These are phyloP conservation scores for Ispidina lecontei DNA, from an alignment of 2,797 vertebrate species.

Conservation along the genomic window DNA sequence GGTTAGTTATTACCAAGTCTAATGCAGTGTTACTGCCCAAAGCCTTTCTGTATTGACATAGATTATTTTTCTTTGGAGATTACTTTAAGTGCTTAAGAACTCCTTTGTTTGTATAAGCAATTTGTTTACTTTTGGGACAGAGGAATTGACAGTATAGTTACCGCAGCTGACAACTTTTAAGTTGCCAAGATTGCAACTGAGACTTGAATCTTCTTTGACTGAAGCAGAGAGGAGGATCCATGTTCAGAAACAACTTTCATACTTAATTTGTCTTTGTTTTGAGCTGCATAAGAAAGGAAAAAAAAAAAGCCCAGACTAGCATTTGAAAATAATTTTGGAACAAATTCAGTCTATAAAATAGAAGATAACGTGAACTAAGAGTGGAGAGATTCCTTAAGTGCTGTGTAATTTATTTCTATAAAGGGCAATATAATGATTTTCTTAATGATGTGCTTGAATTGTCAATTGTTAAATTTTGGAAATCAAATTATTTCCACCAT, in stretches of 20 bases:
- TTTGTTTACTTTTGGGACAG: background rate
- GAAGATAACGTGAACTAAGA: background rate
- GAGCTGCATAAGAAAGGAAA: background rate
- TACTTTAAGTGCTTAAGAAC: constrained; percentile 2
- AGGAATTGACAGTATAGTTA: background rate
- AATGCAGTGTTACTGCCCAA: background rate
- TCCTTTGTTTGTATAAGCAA: background rate
- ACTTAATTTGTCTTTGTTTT: background rate
- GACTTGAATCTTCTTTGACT: background rate
- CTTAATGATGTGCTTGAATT: background rate
- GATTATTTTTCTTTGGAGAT: background rate
- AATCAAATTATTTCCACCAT: background rate
- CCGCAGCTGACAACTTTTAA: background rate
- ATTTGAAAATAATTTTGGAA: background rate
- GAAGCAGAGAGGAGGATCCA: background rate
- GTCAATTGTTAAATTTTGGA: background rate
- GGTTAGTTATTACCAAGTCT: background rate
- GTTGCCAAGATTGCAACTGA: background rate
- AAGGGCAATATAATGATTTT: background rate
- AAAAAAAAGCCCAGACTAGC: background rate
- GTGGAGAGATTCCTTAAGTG: background rate
- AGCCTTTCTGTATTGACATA: background rate
- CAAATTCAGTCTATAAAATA: background rate
- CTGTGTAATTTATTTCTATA: background rate
- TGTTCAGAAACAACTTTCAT: background rate